A percentile compares a stretch with the other conserved stretches of the same genome.
These are phyloP conservation scores for Uropetala carovei DNA, from an alignment of 2,888 invertebrate species.

Conservation along the genomic window DNA sequence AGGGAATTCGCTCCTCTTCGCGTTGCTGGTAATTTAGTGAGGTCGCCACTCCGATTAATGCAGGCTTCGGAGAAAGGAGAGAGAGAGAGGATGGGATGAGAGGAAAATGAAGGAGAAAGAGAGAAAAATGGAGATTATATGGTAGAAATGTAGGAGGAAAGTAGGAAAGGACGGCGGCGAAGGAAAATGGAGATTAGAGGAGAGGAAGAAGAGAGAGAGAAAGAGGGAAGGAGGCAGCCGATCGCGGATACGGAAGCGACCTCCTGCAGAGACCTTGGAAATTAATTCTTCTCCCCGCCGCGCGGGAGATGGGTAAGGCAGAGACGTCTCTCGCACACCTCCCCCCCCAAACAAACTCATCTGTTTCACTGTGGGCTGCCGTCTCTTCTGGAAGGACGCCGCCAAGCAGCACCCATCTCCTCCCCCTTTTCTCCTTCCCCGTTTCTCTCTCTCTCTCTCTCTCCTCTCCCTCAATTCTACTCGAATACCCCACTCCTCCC, in stretches of 20 bases:
- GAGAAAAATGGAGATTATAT: too few relatives aligned
- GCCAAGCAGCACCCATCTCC: neutral
- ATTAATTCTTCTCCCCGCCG: constrained; percentile 40
- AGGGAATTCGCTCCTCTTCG: too few relatives aligned
- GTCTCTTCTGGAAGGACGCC: neutral
- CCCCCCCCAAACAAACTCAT: constrained; percentile 5
- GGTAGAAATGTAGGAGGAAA: too few relatives aligned
- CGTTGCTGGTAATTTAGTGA: too few relatives aligned
- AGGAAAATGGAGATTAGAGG: too few relatives aligned
- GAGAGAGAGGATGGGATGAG: too few relatives aligned
- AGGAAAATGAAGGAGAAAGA: too few relatives aligned
- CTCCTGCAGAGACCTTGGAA: constrained; percentile 33
- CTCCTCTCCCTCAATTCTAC: neutral
- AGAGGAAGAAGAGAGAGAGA: too few relatives aligned
- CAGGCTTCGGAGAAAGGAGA: too few relatives aligned
- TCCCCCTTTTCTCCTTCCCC: neutral
- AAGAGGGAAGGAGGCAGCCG: too few relatives aligned
- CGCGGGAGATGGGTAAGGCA: neutral
- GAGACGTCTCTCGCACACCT: neutral
- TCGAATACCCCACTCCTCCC: neutral
- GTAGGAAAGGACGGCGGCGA: too few relatives aligned
- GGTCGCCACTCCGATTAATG: too few relatives aligned
- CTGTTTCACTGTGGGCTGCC: constrained; percentile 32
- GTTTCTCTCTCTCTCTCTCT: neutral
- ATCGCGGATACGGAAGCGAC: neutral